Conservation (phyloP, 2,797 vertebrate species). For the Otolemur crassicaudatus region DNA sequence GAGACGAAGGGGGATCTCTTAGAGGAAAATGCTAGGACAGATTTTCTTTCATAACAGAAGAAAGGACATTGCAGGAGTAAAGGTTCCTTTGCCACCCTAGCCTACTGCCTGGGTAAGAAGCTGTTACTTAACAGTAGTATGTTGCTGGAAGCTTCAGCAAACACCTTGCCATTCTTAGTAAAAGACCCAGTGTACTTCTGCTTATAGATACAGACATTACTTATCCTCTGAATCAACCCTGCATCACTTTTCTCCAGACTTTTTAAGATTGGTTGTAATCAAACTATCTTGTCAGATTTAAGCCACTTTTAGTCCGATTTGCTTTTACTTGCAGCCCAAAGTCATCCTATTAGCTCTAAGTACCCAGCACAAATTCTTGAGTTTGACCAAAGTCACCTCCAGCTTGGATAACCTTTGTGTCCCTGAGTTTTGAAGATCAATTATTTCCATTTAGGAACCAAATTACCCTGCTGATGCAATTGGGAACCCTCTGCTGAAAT, state of each 20-base stretch:
- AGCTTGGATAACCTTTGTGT: neutral
- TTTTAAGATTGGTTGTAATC: neutral
- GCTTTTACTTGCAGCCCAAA: neutral
- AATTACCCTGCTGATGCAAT: neutral
- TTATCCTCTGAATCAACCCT: neutral
- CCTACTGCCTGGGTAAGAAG: neutral
- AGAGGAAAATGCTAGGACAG: neutral
- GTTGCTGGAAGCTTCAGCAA: neutral
- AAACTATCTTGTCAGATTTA: conserved; percentile 1
- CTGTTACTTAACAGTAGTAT: neutral
- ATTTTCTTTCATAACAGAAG: neutral
- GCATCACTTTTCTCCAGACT: neutral
- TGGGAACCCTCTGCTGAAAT: neutral
- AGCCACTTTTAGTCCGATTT: neutral
- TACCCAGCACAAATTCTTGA: neutral
- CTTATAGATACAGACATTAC: neutral
- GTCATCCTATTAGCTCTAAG: neutral
- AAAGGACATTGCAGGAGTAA: neutral
- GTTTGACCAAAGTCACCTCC: neutral
- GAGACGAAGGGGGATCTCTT: neutral
- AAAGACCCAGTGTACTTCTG: neutral
- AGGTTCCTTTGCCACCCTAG: neutral
- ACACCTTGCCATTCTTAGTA: neutral
- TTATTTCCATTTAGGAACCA: neutral
- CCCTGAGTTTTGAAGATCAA: neutral